Evolutionary conservation across 1,140 invertebrate species (phyloP), one percentile per base, ranked within the genome.

Genomic region (Caenorhabditis latens): DNA sequence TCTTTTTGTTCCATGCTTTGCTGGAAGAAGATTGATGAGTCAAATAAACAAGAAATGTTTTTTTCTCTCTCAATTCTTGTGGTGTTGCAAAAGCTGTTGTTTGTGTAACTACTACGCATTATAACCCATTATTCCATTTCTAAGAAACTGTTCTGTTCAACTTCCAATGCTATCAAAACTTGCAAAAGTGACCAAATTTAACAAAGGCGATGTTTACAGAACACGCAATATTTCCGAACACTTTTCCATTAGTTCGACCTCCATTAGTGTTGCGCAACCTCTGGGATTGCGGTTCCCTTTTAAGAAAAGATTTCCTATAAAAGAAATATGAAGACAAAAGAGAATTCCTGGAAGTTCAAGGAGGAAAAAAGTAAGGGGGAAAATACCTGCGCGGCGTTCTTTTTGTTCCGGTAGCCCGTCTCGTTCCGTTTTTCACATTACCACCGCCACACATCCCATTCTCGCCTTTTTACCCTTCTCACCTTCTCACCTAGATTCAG

Each of bases 341-440:
- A 79, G 24, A 79, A 79, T 48, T 24, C 46, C 46, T 79, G 43
- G 71, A 79, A 50, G 43, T 43, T 79, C 65, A 71, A 71, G 65
- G 65, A 32, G 42, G 7, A 19, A 6, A 19, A 19, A 19, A 58
- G 55, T 7, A 58, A n/a, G 14, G n/a, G n/a, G n/a, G n/a, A 58
- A 58, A 58, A 14, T 8, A 7, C 24, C 13, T 7, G 21, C 40
- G n/a, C 46, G 71, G 71, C 46, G 71, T 50, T 79, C 46, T 50
- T 79, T 79, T 79, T 50, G 71, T 50, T 50, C 71, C 71, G 46
- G 71, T 79, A 79, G 46, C 71, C 43, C 11, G 16, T 50, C 71
- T 79, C 46, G n/a, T 79, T 79, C 71, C 71, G 71, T 79, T 79
- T 79, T 79, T 79, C 46, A 50, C 46, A 79, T 79, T 79, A 50